Evolutionary conservation across 2,797 vertebrate species (phyloP), one percentile per base, ranked within the genome.

Genomic region (Tolypeutes matacus): DNA sequence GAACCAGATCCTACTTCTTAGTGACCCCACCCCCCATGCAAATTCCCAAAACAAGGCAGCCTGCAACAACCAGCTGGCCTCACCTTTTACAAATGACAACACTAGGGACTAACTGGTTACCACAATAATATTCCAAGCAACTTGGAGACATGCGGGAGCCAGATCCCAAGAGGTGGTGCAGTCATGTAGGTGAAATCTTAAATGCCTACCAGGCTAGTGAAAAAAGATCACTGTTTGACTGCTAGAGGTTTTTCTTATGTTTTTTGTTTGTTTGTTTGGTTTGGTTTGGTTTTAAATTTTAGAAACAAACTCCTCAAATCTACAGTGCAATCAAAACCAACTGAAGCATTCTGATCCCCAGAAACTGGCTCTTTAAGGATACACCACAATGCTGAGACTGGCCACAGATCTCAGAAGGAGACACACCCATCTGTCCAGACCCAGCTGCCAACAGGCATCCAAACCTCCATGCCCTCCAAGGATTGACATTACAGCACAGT

Each of bases 281-380:
- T 36, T 42, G 29, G 14, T 12, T 23, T 25, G 29, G 13, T 53
- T 67, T 81, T 60, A 75, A 27, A 21, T 77, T 78, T 49, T 62
- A 76, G 64, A 94, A 80, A 62, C 72, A 81, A 95, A 90, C 13
- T 12, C 60, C 60, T 83, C 77, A 86, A 76, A 93, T 80, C 83
- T 65, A 27, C 15, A 62, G 92, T 15, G 29, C 34, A n/a, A 73
- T 80, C 87, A 18, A 76, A 91, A 51, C 51, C 86, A 89, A 9
- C 9, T 0, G 4, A 88, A 53, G 67, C 46, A 29, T 75, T 78
- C 58, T 75, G 73, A 92, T 12, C 69, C 78, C 51, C 14, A 77
- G 65, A 78, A 7, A 42, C 0, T 4, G 42, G 84, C 13, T 60
- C 53, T 36, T 49, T 10, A 34, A 31, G 29, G 72, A 81, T 34